Evolutionary conservation across 2,797 vertebrate genomes (phyloP), one percentile per base, ranked within the genome.

Genomic region (Scarus forsteni): DNA sequence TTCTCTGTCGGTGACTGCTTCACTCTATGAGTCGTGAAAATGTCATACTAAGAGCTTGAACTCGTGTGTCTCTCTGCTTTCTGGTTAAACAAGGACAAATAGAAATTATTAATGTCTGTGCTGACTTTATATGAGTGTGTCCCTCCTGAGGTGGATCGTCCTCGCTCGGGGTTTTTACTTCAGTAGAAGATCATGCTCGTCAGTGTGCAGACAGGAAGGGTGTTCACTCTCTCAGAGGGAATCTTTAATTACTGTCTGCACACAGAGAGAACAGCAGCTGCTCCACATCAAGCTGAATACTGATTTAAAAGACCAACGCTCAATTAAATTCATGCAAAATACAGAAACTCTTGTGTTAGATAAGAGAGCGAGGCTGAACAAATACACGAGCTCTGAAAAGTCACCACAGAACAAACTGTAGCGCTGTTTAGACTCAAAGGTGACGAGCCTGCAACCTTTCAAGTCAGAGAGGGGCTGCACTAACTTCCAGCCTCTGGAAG

Each of bases 41-140:
- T 27, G 2, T 27, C 27, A 27, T 2, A 27, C 27, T 4, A 27
- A 27, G 27, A 27, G 27, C 27, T 27, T 27, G 27, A 27, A 27
- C 27, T 27, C 27, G 27, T 27, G 27, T 27, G 27, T 27, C 27
- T 86, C 82, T 73, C 80, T 69, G 56, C 72, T 56, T 75, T 81
- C 79, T 77, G 87, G 77, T 87, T 85, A 81, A 88, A 73, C 43
- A 81, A 70, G 70, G 19, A 68, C 60, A 68, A 71, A 68, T 38
- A 60, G 54, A 58, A 57, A 75, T 67, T 76, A 44, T 46, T 19
- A 12, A 50, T 50, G 48, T 4, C 3, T 6, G 18, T 19, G 39
- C 16, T 9, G 48, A 18, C 48, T 27, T 19, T 48, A 1, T 11
- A 11, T 40, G 8, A 40, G 9, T 40, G 8, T 9, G 39, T 27